A percentile compares a stretch with the other conserved stretches of the same genome.
Conservation (phyloP, 23 tunicate species). For the Halocynthia roretzi region DNA sequence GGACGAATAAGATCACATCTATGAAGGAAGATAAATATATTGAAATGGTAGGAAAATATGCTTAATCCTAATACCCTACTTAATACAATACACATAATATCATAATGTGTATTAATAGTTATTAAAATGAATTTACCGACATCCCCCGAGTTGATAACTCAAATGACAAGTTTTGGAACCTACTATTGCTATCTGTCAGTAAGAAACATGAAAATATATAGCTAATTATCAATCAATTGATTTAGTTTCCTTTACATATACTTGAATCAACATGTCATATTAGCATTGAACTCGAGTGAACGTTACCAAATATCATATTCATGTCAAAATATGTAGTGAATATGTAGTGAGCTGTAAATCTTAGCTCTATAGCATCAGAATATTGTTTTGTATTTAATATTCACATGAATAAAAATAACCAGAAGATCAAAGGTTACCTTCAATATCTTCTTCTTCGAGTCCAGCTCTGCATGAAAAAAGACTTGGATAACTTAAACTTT, state of each 20-base stretch:
- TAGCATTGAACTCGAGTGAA: no score
- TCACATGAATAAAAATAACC: neutral
- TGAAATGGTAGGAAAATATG: neutral
- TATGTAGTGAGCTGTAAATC: no score
- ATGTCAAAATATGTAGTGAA: neutral
- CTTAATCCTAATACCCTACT: neutral
- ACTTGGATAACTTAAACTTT: constrained; percentile 4
- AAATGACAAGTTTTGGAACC: no score
- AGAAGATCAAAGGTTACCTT: constrained; percentile 16
- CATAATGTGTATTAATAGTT: neutral
- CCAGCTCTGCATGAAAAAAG: constrained; percentile 28
- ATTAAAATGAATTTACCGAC: no score
- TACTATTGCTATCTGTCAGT: no score
- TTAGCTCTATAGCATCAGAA: neutral
- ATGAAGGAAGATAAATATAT: neutral
- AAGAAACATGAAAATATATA: no score
- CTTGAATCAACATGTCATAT: no score
- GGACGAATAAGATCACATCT: constrained; percentile 56
- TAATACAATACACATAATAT: neutral
- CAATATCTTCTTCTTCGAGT: constrained; percentile 69
- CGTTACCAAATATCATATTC: neutral
- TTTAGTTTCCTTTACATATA: no score
- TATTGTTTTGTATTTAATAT: no score
- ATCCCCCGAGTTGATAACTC: no score
- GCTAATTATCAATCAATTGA: no score